Conservation (phyloP, 2,888 invertebrate species). For the Portevinia maculata region DNA sequence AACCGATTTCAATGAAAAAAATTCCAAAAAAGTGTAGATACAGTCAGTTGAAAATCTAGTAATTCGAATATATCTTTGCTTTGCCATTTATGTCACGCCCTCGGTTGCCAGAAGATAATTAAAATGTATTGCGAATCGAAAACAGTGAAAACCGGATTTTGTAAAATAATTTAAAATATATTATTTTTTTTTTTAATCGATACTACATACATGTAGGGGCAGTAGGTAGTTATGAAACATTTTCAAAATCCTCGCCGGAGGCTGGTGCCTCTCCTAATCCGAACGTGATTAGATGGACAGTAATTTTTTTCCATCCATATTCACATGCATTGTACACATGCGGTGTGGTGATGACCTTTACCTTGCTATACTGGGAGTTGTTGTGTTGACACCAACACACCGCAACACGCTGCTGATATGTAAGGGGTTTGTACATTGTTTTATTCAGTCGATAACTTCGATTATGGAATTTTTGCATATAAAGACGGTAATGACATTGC, state of each 20-base stretch:
- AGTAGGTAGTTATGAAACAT: constrained; percentile 1
- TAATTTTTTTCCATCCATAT: background rate
- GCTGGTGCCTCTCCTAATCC: background rate
- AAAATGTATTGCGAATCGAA: constrained; percentile 14
- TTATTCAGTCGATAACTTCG: constrained; percentile 46
- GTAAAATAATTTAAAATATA: background rate
- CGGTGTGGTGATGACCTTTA: constrained; percentile 36
- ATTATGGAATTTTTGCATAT: constrained; percentile 21
- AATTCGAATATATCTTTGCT: constrained; percentile 27
- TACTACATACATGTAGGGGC: background rate
- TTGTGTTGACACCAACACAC: constrained; percentile 6
- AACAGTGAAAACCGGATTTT: constrained; percentile 28
- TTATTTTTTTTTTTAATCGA: background rate
- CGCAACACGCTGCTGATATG: background rate
- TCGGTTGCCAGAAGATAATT: constrained; percentile 11
- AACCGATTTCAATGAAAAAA: background rate
- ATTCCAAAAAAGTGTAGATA: background rate
- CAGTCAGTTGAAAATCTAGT: background rate
- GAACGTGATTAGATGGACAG: constrained; percentile 12
- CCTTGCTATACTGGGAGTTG: constrained; percentile 31
- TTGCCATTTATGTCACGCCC: constrained; percentile 38
- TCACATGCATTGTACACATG: constrained; percentile 22
- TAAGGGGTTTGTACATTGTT: background rate
- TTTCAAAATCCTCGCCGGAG: background rate
- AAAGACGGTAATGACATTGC: background rate